Evolutionary conservation across 2,888 invertebrate species (phyloP).

Genomic region (Deilephila porcellus): DNA sequence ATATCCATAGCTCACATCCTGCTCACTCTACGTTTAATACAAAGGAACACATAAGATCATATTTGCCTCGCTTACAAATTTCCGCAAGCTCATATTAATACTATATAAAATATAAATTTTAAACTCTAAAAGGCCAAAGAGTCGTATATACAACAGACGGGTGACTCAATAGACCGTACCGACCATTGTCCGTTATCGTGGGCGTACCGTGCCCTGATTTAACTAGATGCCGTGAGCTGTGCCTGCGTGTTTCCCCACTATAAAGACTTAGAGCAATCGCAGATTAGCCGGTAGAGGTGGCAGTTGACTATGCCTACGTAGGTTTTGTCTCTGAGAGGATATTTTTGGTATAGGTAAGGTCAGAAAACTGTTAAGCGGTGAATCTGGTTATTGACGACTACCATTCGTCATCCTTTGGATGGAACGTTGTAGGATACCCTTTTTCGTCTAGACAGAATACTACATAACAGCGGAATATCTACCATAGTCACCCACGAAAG

Average conservation of each 20-base stretch:
- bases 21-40: too few species aligned
- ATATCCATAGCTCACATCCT: too few species aligned
- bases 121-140: not conserved
- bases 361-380: too few species aligned
- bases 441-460: too few species aligned
- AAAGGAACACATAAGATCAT: too few species aligned
- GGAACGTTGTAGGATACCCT: too few species aligned
- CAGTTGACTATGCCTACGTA: not conserved
- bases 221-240: conserved; percentile 53
- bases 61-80: too few species aligned
- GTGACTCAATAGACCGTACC: not conserved
- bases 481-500: too few species aligned
- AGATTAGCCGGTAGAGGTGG: conserved; percentile 28
- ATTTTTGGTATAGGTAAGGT: not conserved
- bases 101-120: not conserved
- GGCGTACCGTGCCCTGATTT: conserved; percentile 49
- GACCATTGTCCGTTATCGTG: conserved; percentile 43
- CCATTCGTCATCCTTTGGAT: too few species aligned
- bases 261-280: conserved; percentile 15
- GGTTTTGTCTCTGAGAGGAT: not conserved
- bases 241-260: conserved; percentile 46
- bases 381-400: too few species aligned
- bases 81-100: not conserved
- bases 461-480: too few species aligned
- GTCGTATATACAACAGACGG: not conserved